phyloP scores from a whole-genome alignment of 1,140 invertebrate species.

The Orius insidiosus region DNA sequence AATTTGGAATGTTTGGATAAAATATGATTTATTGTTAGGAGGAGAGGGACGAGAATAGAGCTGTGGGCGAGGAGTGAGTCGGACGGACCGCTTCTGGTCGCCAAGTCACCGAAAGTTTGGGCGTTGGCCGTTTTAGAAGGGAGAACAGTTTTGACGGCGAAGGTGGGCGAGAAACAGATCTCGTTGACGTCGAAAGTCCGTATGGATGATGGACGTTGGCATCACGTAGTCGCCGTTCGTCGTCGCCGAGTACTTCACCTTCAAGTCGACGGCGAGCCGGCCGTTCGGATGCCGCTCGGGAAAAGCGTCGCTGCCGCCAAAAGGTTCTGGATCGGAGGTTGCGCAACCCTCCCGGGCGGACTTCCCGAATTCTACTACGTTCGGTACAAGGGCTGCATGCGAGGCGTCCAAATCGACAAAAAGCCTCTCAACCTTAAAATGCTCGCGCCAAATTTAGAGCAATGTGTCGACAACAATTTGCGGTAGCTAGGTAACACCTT shows the following conservation, averaged over 20 bases:
- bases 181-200: slow-evolving; percentile 2
- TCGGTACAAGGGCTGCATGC: slow-evolving; percentile 16
- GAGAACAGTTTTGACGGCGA: background rate
- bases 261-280: slow-evolving; percentile 45
- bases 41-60: slow-evolving; percentile 24
- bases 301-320: slow-evolving; percentile 49
- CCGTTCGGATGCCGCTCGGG: slow-evolving; percentile 41
- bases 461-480: slow-evolving; percentile 1
- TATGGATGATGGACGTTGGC: slow-evolving; percentile 57
- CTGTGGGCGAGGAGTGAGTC: slow-evolving; percentile 1
- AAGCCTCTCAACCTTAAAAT: slow-evolving; percentile 9
- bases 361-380: slow-evolving; percentile 15
- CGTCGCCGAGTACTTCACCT: slow-evolving; percentile 47
- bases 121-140: background rate
- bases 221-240: slow-evolving; percentile 43
- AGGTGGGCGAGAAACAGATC: slow-evolving; percentile 4
- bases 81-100: background rate
- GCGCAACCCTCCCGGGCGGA: slow-evolving; percentile 11
- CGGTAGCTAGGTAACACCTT: slow-evolving; percentile 1
- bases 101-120: slow-evolving; percentile 7
- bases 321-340: slow-evolving; percentile 43
- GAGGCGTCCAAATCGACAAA: slow-evolving; percentile 11
- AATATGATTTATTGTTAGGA: slow-evolving; percentile 24
- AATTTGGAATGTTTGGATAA: background rate
- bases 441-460: background rate